Base-by-base conservation (phyloP, 2,113 vertebrate genomes). In the Oreotrochilus melanogaster region DNA sequence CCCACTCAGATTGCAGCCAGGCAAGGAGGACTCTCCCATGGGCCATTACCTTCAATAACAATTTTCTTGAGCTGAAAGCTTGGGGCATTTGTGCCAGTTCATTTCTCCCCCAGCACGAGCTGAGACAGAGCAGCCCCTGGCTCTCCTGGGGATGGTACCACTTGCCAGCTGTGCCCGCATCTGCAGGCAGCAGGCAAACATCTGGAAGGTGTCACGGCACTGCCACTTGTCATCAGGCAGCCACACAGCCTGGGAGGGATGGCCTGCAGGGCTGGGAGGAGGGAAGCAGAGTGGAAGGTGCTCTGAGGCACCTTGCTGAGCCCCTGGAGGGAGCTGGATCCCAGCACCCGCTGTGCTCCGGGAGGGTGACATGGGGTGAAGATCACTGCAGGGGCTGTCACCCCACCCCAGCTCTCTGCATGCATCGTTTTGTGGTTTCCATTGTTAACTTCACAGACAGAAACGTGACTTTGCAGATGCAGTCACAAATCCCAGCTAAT, bases 401-500 rank as follows among this genome's bases (percentile, higher is more conserved):
- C 45, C 45, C 45, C 3, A 0, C 39, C 27, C 31, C 27, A 14
- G 45, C 88, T 37, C 8, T 1, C 33, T 5, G 7, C 15, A 5
- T 4, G 15, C 71, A 12, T 54, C 6, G 3, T 57, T 94, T 61
- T 6, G 9, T 95, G 92, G 86, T 57, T 97, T 94, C 83, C 16
- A 2, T 97, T 92, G 96, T 97, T 96, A 96, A 82, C 92, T 88
- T 93, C 9, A 24, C 76, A 58, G 48, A 13, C 82, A 82, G 89
- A 86, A 93, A 89, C 24, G 11, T 7, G 27, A 7, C 93, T 93
- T 91, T 94, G 78, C 96, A 96, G 97, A 92, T 94, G 93, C 30
- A 11, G 78, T 64, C 14, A 1, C 93, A 87, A 91, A 96, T 97
- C 95, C 89, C 89, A 91, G 84, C 96, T 97, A 86, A 93, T 94